Conservation (phyloP, 2,113 vertebrate species). For the Urocynchramus pylzowi region DNA sequence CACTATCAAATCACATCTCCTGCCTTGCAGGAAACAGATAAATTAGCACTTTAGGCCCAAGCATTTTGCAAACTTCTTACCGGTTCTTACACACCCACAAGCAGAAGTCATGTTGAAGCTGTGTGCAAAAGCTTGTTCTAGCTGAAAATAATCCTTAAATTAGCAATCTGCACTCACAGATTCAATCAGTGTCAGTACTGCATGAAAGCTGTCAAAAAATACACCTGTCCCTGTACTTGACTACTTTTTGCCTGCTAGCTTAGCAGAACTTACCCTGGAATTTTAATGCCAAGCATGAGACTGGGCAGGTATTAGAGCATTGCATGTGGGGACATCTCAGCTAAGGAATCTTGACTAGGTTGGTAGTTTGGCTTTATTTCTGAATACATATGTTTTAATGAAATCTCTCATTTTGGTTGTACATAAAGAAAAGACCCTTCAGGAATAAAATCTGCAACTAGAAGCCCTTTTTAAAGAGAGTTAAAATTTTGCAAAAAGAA, state of each 20-base stretch:
- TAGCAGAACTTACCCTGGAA: background rate
- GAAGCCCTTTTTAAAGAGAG: background rate
- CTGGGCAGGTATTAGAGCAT: background rate
- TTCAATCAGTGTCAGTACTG: background rate
- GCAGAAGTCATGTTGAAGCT: background rate
- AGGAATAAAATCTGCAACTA: background rate
- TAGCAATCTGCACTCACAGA: background rate
- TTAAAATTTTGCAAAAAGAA: background rate
- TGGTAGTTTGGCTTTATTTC: background rate
- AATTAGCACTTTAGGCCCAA: background rate
- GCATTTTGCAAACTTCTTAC: background rate
- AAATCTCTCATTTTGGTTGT: background rate
- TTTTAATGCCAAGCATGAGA: background rate
- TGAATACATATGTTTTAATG: background rate
- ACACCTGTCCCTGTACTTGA: background rate
- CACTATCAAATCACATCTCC: background rate
- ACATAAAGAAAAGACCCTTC: background rate
- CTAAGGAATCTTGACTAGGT: background rate
- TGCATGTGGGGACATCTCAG: background rate
- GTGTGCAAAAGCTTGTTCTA: rapidly evolving
- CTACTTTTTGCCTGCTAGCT: background rate
- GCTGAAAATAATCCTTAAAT: background rate
- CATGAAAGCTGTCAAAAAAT: background rate
- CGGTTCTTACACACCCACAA: background rate
- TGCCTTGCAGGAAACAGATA: background rate